These are phyloP conservation scores for Equus quagga DNA, from an alignment of 2,113 vertebrate species.

Conservation along the genomic window DNA sequence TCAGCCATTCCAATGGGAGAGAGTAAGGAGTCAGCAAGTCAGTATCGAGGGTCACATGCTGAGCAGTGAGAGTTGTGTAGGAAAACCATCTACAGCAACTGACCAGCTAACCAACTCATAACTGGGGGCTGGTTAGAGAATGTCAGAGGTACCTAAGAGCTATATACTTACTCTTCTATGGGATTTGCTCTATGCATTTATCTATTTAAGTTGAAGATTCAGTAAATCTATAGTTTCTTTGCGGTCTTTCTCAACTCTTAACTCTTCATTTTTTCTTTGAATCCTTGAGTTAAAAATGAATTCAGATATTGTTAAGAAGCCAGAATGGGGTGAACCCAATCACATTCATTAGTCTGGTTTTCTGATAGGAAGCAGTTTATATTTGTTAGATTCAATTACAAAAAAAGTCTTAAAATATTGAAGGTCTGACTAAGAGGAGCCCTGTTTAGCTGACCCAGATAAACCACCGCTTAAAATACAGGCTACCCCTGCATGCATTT, in stretches of 20 bases:
- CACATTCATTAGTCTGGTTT: background rate
- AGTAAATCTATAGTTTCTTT: background rate
- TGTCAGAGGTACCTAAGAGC: background rate
- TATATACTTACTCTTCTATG: background rate
- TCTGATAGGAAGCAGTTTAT: background rate
- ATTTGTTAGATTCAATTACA: background rate
- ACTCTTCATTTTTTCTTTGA: background rate
- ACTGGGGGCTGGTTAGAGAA: background rate
- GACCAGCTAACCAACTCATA: background rate
- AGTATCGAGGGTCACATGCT: background rate
- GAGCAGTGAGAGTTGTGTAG: background rate
- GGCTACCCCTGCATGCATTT: background rate
- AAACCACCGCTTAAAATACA: background rate
- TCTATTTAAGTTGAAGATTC: background rate
- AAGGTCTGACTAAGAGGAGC: background rate
- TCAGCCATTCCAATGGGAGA: background rate
- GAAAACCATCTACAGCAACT: background rate
- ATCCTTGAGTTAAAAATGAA: slow-evolving; percentile 49
- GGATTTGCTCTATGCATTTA: background rate
- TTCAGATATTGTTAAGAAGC: background rate
- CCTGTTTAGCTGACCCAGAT: slow-evolving; percentile 3
- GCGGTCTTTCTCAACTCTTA: background rate
- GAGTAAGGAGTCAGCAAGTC: background rate
- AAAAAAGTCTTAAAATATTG: background rate
- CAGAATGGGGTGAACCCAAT: background rate